These are phyloP conservation scores for Grallaria varia DNA, from an alignment of 2,113 vertebrate species.

Conservation along the genomic window DNA sequence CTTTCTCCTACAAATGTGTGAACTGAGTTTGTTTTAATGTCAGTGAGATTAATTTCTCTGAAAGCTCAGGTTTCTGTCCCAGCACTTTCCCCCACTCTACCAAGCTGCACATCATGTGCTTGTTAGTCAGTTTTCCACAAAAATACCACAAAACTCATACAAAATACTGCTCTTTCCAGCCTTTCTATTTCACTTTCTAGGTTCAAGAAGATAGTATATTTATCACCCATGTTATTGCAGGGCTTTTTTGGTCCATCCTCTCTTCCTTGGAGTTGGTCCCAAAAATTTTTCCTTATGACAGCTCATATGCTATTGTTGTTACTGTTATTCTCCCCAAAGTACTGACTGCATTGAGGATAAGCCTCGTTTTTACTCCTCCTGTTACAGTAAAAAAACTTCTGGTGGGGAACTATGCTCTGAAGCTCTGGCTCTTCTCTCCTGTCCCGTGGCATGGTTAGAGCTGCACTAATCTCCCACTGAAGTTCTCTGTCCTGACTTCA, in stretches of 20 bases:
- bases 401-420: background rate
- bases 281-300: background rate
- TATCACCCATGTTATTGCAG: background rate
- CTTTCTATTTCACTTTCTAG: background rate
- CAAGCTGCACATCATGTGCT: conserved; percentile 21
- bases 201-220: background rate
- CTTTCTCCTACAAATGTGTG: background rate
- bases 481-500: background rate
- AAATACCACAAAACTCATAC: background rate
- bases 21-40: background rate
- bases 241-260: background rate
- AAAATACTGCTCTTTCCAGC: background rate
- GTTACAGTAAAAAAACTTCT: background rate
- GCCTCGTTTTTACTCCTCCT: background rate
- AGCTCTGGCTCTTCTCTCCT: background rate
- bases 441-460: background rate
- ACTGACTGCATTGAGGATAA: background rate
- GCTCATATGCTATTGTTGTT: background rate
- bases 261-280: background rate
- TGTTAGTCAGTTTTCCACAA: conserved; percentile 16
- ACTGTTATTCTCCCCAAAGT: background rate
- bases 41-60: conserved; percentile 4
- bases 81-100: background rate
- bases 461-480: background rate
- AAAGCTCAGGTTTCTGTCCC: conserved; percentile 20